Conservation (phyloP, 2,888 invertebrate genomes). For the Argyresthia goedartella region DNA sequence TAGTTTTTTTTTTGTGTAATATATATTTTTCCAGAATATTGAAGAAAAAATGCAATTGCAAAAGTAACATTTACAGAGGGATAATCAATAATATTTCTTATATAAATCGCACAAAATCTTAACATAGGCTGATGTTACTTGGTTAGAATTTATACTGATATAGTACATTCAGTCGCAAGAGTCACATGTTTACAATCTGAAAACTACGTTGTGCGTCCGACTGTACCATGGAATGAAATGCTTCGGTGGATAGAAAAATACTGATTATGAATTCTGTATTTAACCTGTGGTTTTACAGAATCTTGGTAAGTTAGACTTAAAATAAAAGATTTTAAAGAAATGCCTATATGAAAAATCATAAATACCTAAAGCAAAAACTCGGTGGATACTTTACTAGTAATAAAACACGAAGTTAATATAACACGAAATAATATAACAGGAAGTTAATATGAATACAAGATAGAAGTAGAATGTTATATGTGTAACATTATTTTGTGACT, state of each 20-base stretch:
- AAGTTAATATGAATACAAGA: slow-evolving; percentile 1
- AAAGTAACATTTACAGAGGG: not conserved
- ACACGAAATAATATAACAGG: slow-evolving; percentile 5
- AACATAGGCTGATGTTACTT: slow-evolving; percentile 9
- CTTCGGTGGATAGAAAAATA: slow-evolving; percentile 43
- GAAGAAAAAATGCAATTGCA: not conserved
- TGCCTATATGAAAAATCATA: not conserved
- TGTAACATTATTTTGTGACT: not conserved
- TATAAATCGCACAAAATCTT: slow-evolving; percentile 33
- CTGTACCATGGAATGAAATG: slow-evolving; percentile 27
- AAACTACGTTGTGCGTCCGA: slow-evolving; percentile 9
- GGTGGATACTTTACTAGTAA: not conserved
- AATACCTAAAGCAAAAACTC: not conserved
- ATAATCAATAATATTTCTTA: slow-evolving; percentile 13
- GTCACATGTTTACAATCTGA: slow-evolving; percentile 6
- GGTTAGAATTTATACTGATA: too few species aligned
- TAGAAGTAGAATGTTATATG: not conserved
- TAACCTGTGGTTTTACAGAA: slow-evolving; percentile 5
- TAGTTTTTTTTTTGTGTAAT: too few species aligned
- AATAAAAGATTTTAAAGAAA: not conserved
- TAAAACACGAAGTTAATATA: slow-evolving; percentile 5
- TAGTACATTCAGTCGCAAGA: too few species aligned
- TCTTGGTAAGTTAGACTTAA: not conserved
- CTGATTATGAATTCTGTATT: slow-evolving; percentile 12
- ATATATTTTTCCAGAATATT: not conserved